phyloP scores from a whole-genome alignment of 2,888 invertebrate genomes.

The Volucella inanis region DNA sequence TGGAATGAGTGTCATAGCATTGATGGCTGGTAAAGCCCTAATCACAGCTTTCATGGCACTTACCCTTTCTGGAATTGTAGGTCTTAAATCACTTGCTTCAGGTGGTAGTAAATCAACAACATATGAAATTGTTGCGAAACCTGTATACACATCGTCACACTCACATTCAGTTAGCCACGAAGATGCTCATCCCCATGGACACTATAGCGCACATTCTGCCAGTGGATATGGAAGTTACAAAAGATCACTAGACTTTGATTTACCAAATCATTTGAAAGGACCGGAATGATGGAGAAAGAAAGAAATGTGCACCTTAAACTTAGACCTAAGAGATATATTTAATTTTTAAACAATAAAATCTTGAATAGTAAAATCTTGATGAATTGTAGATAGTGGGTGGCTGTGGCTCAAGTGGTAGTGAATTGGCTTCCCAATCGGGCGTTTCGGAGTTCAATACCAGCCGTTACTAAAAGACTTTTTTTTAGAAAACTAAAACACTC shows the following conservation, averaged over 20 bases:
- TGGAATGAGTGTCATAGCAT: conserved; percentile 89
- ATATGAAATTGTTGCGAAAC: conserved; percentile 93
- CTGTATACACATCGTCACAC: conserved; percentile 88
- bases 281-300: conserved; percentile 5
- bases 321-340: neutral
- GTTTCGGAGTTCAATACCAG: no score
- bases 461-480: no score
- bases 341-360: conserved; percentile 15
- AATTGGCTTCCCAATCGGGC: no score
- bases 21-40: conserved; percentile 92
- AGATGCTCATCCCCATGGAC: conserved; percentile 83
- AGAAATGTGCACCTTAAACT: neutral
- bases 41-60: conserved; percentile 92
- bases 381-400: no score
- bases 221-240: conserved; percentile 84
- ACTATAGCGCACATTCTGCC: conserved; percentile 83
- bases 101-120: conserved; percentile 90
- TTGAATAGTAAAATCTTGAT: no score
- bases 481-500: no score
- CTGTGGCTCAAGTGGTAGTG: no score
- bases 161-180: conserved; percentile 86
- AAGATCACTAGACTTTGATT: conserved; percentile 79
- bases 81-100: conserved; percentile 88
- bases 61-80: conserved; percentile 89
- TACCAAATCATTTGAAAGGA: conserved; percentile 76